Percentiles rank a stretch among this genome's conserved stretches.
Conservation (phyloP, 35 echinoderm and acorn worm species). For the Lytechinus pictus region DNA sequence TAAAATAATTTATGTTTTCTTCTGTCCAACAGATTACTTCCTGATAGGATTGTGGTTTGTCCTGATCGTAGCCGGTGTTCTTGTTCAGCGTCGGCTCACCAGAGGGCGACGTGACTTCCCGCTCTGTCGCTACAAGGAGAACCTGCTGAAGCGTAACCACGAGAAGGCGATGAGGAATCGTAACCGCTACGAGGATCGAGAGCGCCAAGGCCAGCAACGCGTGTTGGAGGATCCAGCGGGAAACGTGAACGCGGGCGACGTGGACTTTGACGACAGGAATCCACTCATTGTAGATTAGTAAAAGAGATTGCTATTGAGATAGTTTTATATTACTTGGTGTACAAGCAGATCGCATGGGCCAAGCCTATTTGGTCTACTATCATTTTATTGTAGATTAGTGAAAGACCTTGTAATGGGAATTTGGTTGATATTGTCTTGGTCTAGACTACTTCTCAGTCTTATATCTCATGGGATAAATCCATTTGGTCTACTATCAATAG, state of each 20-base stretch:
- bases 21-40: slow-evolving; percentile 54
- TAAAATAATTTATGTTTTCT: too few relatives aligned
- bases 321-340: too few relatives aligned
- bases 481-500: too few relatives aligned
- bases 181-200: neutral
- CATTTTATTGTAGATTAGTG: too few relatives aligned
- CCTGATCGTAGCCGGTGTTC: slow-evolving; percentile 47
- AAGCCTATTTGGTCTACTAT: too few relatives aligned
- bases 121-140: slow-evolving; percentile 62
- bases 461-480: too few relatives aligned
- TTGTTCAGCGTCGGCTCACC: slow-evolving; percentile 56
- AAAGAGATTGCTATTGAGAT: too few relatives aligned
- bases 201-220: neutral
- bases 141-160: slow-evolving; percentile 32
- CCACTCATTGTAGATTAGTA: neutral
- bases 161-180: neutral
- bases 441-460: too few relatives aligned
- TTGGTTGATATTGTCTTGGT: too few relatives aligned
- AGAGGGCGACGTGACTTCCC: slow-evolving; percentile 61
- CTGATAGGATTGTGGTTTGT: slow-evolving; percentile 57
- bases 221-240: neutral
- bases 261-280: neutral
- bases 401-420: too few relatives aligned
- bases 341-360: too few relatives aligned
- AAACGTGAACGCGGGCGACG: neutral